Base-by-base conservation (phyloP, 2,888 invertebrate genomes). In the Ditylenchus weischeri region DNA sequence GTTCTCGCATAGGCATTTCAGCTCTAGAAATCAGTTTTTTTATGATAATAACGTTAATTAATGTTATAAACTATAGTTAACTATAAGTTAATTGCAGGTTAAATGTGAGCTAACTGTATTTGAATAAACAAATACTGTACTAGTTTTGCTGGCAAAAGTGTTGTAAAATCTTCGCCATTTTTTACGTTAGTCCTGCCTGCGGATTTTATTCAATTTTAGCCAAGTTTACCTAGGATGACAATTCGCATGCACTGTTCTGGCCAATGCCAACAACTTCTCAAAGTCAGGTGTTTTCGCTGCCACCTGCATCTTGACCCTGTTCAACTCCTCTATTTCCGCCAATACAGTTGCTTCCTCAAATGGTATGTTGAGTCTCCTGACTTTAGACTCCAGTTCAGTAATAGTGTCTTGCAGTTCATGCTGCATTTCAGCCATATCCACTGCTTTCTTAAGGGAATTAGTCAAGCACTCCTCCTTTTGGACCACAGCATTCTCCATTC, bases 181-280 rank as follows among this genome's bases (percentile, higher is more conserved):
- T n/a, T n/a, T n/a, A n/a, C n/a, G n/a, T n/a, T n/a, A n/a, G n/a
- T n/a, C n/a, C n/a, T n/a, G n/a, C n/a, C n/a, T n/a, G n/a, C n/a
- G n/a, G n/a, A n/a, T n/a, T n/a, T n/a, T n/a, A n/a, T n/a, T n/a
- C n/a, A n/a, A n/a, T n/a, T n/a, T n/a, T n/a, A n/a, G n/a, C n/a
- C n/a, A n/a, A n/a, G n/a, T n/a, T n/a, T 43, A 43, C 43, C 43
- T 43, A 0, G 94, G 94, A 86, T 98, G 95, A n/a, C 93, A 91
- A 83, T 91, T 91, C 75, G 88, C 88, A 66, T 95, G 87, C 76
- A 99, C 93, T 49, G 88, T 88, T 81, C 91, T 90, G 23, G 71
- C 74, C 57, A 74, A 62, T 23, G 69, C 70, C 47, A 74, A 21
- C 19, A 72, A 62, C 48, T 69, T 70, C 23, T 74, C 69, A 13